Percentiles rank a stretch among this genome's conserved stretches.
Evolutionary conservation across 2,888 invertebrate genomes (phyloP).

Genomic region (Scrobipalpa costella): DNA sequence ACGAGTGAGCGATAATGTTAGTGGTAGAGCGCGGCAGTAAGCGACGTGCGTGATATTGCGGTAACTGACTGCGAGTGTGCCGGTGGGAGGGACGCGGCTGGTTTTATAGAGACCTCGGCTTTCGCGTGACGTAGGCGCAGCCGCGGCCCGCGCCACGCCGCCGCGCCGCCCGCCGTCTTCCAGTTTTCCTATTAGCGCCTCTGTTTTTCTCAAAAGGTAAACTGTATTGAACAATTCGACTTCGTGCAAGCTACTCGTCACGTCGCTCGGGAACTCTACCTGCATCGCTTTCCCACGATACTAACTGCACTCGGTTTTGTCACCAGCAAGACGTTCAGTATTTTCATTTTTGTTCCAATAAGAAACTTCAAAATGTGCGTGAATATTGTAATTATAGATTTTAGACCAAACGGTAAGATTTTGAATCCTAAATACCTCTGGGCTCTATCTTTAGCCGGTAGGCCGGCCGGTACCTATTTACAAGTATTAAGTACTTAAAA

Average conservation of each 20-base stretch:
- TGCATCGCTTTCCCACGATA: slow-evolving; percentile 4
- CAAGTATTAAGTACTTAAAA: too few species aligned
- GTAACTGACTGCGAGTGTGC: slow-evolving; percentile 67
- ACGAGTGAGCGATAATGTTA: slow-evolving; percentile 57
- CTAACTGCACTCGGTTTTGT: not conserved
- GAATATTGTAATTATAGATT: not conserved
- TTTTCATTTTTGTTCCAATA: not conserved
- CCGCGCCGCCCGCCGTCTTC: slow-evolving; percentile 39
- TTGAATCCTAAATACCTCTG: not conserved
- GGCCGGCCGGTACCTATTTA: not conserved
- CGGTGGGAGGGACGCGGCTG: slow-evolving; percentile 65
- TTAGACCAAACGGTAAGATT: slow-evolving; percentile 3
- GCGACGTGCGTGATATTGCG: slow-evolving; percentile 57
- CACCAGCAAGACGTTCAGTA: slow-evolving; percentile 8
- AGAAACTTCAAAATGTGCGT: not conserved
- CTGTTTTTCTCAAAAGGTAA: slow-evolving; percentile 57
- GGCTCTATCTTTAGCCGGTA: too few species aligned
- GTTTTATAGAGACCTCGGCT: slow-evolving; percentile 76
- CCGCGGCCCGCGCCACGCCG: slow-evolving; percentile 51
- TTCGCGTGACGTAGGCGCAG: slow-evolving; percentile 66
- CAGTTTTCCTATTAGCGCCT: slow-evolving; percentile 61
- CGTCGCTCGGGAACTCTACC: slow-evolving; percentile 25
- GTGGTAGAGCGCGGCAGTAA: slow-evolving; percentile 50
- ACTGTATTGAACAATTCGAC: slow-evolving; percentile 54
- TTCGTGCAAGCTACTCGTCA: slow-evolving; percentile 40